phyloP scores from a whole-genome alignment of 2,113 vertebrate species.

The Cavia aperea region DNA sequence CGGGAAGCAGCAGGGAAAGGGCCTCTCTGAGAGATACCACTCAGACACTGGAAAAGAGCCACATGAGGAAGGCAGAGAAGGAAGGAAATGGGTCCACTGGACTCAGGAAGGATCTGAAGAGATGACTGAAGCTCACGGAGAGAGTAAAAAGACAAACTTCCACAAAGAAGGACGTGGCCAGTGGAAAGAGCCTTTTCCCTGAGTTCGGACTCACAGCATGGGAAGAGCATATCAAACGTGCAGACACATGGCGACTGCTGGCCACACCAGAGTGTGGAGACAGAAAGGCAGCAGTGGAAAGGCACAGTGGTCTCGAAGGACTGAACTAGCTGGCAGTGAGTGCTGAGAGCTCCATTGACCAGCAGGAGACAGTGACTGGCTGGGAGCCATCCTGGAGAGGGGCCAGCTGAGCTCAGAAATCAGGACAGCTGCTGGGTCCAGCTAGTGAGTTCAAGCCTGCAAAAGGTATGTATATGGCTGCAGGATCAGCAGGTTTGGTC shows the following conservation, averaged over 20 bases:
- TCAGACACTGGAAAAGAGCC: background rate
- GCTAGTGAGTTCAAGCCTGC: background rate
- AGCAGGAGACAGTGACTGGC: background rate
- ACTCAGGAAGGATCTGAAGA: background rate
- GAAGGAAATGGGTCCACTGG: background rate
- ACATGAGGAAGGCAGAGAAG: background rate
- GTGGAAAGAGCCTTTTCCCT: background rate
- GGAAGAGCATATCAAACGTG: background rate
- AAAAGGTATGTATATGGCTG: background rate
- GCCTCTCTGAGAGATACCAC: background rate
- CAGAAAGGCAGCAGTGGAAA: background rate
- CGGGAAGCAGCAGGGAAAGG: background rate
- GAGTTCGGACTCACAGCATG: background rate
- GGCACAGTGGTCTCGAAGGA: background rate
- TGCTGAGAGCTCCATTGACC: background rate
- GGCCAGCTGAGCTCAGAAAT: background rate
- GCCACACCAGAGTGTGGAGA: background rate
- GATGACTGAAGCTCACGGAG: background rate
- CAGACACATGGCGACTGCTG: background rate
- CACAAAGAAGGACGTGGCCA: background rate
- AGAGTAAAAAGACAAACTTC: background rate
- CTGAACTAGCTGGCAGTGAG: background rate
- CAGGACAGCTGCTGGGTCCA: background rate
- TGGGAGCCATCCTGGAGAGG: background rate
- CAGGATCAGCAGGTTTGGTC: background rate